Base-by-base conservation (phyloP, 2,797 vertebrate genomes). In the Apodemus agrarius region DNA sequence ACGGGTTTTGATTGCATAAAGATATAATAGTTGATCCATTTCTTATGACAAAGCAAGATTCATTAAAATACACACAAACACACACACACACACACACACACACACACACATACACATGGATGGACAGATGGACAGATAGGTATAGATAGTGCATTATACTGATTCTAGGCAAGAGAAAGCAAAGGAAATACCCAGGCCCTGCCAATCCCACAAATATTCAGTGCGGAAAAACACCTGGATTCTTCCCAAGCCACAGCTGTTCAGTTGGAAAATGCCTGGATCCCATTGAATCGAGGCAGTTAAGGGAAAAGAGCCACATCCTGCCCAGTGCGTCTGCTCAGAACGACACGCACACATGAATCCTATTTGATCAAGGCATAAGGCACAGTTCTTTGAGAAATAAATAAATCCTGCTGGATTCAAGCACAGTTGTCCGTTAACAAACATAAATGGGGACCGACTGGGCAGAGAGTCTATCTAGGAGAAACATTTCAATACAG, bases 171-270 rank as follows among this genome's bases (percentile, higher is more conserved):
- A 97, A 98, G 94, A 97, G 89, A 98, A 96, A 96, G 98, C 98
- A 97, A 98, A 98, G 97, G 97, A 98, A 98, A 98, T 46, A 80
- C 93, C 91, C 92, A 96, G 91, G 52, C 75, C 74, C 96, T 98
- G 98, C 98, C 98, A 98, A 97, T 98, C 97, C 98, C 95, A 92
- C 98, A 98, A 98, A 94, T 97, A 98, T 96, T 97, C 97, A 97
- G 97, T 98, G 98, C 98, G 97, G 97, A 98, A 98, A 97, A 98
- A 98, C 97, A 98, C 98, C 98, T 98, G 98, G 98, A 98, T 97
- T 97, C 81, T 98, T 97, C 98, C 98, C 98, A 98, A 98, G 98
- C 98, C 98, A 97, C 98, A 98, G 98, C 98, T 98, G 98, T 98
- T 98, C 96, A 96, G 40, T 97, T 98, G 97, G 98, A 98, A 98